These are phyloP conservation scores for Eubasilissa splendida DNA, from an alignment of 2,888 invertebrate genomes.

Conservation along the genomic window DNA sequence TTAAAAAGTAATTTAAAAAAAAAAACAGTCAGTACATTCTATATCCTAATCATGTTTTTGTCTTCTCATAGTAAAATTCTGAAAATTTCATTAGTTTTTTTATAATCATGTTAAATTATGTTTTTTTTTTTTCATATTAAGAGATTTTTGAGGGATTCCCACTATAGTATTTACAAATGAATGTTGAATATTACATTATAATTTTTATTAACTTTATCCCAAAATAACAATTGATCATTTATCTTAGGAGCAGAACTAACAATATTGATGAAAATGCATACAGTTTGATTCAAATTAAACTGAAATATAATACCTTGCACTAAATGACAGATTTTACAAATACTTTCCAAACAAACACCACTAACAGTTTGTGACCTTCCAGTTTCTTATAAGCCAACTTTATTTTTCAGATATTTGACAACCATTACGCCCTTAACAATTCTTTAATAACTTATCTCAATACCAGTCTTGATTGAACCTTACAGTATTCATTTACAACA, in stretches of 20 bases:
- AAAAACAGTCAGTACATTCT: slow-evolving; percentile 5
- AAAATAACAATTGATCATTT: slow-evolving; percentile 37
- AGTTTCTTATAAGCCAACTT: slow-evolving; percentile 23
- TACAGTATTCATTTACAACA: slow-evolving; percentile 48
- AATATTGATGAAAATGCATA: slow-evolving; percentile 53
- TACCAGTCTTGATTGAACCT: slow-evolving; percentile 59
- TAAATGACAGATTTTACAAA: slow-evolving; percentile 51
- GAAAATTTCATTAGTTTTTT: background rate
- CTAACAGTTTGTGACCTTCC: slow-evolving; percentile 54
- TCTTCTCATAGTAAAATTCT: slow-evolving; percentile 9
- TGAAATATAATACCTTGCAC: slow-evolving; percentile 53
- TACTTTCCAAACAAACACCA: slow-evolving; percentile 47
- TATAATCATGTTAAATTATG: no score
- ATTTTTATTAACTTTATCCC: slow-evolving; percentile 37
- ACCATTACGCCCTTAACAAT: slow-evolving; percentile 47
- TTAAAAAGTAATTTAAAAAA: background rate
- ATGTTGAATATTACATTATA: slow-evolving; percentile 15
- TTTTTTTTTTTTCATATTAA: no score
- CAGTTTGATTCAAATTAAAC: slow-evolving; percentile 39
- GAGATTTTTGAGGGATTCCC: background rate
- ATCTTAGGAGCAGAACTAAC: slow-evolving; percentile 44
- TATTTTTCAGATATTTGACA: slow-evolving; percentile 45
- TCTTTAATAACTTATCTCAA: slow-evolving; percentile 57
- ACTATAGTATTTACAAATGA: slow-evolving; percentile 23
- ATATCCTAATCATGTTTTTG: background rate